Conservation (phyloP, 1,140 invertebrate species). For the Ips typographus region DNA sequence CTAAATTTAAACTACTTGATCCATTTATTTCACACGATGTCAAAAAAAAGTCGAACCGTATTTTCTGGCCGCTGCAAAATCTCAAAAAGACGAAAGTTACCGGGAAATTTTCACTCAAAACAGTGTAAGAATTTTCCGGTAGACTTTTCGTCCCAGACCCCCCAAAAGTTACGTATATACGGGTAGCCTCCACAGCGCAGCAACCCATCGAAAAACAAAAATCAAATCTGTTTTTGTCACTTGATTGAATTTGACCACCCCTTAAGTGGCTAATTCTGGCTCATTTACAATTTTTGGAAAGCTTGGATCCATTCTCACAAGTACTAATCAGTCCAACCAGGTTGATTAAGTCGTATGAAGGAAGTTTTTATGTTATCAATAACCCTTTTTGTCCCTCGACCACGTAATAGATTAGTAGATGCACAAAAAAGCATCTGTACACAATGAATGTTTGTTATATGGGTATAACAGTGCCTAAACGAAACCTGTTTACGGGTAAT, state of each 20-base stretch:
- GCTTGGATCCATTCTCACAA: slow-evolving; percentile 1
- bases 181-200: slow-evolving; percentile 34
- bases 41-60: slow-evolving; percentile 32
- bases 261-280: too few species aligned
- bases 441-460: slow-evolving; percentile 6
- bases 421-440: neutral
- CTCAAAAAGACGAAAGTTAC: slow-evolving; percentile 11
- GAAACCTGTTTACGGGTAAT: slow-evolving; percentile 29
- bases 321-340: neutral
- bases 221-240: too few species aligned
- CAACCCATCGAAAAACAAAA: slow-evolving; percentile 12
- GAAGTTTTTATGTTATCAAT: neutral
- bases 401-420: neutral
- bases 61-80: slow-evolving; percentile 32
- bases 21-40: slow-evolving; percentile 52
- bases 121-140: slow-evolving; percentile 7
- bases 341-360: neutral
- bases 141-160: slow-evolving; percentile 30
- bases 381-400: neutral
- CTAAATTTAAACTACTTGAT: slow-evolving; percentile 37
- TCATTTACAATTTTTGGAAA: neutral
- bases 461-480: slow-evolving; percentile 32
- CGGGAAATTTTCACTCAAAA: neutral
- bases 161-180: slow-evolving; percentile 28
- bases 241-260: too few species aligned